Evolutionary conservation across 2,888 invertebrate species (phyloP).

Genomic region (Stenodera caucasica): DNA sequence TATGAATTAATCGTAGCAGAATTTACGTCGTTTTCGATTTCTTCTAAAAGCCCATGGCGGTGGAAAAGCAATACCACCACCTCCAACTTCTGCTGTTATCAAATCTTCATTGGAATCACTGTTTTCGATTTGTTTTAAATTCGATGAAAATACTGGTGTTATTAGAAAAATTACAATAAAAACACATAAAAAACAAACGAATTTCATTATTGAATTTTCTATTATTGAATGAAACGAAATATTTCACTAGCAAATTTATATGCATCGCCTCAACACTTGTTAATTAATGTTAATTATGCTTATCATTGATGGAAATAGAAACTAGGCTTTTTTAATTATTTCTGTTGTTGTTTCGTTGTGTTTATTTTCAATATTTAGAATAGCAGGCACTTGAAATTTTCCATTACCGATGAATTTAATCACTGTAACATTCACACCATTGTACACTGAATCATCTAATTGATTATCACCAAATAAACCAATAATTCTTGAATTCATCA

Average conservation of each 20-base stretch:
- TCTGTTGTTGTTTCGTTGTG: neutral
- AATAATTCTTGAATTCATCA: neutral
- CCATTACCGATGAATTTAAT: slow-evolving; percentile 2
- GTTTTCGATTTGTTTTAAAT: neutral
- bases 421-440: neutral
- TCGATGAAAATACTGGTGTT: neutral
- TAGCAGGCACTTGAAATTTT: neutral
- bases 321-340: neutral
- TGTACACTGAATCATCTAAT: neutral
- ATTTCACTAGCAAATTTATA: neutral
- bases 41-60: neutral
- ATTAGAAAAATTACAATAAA: neutral
- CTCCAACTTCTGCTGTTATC: neutral
- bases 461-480: neutral
- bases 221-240: too few relatives aligned
- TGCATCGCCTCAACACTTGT: neutral
- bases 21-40: neutral
- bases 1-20: neutral
- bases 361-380: neutral
- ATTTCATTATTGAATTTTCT: neutral
- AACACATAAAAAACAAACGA: neutral
- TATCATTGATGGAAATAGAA: too few relatives aligned
- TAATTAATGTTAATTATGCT: neutral
- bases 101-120: neutral
- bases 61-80: neutral